Evolutionary conservation across 37 sponge, comb jelly and placozoan species (phyloP).

Genomic region (Bolinopsis microptera): DNA sequence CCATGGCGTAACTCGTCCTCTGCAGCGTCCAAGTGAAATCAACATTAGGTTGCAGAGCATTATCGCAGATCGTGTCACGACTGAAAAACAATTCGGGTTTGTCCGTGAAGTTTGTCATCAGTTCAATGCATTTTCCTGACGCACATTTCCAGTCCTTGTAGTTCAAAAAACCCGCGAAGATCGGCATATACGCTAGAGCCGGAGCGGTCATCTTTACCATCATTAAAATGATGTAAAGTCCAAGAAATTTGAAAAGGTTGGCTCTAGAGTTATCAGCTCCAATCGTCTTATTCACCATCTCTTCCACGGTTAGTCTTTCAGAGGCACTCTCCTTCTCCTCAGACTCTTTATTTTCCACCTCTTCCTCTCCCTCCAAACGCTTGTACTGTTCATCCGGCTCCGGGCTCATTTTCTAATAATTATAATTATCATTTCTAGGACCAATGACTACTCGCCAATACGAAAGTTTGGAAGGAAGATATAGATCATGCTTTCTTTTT

Average conservation of each 20-base stretch:
- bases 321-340: background rate
- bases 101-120: background rate
- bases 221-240: background rate
- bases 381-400: background rate
- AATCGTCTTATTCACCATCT: background rate
- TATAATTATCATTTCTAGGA: no score
- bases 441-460: no score
- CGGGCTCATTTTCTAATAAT: background rate
- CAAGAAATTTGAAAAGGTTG: background rate
- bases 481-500: no score
- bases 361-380: background rate
- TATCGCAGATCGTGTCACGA: background rate
- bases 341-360: background rate
- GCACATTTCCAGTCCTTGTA: slow-evolving; percentile 15
- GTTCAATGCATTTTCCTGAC: background rate
- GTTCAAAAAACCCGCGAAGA: background rate
- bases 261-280: background rate
- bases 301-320: background rate
- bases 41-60: background rate
- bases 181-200: background rate
- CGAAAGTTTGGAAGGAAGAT: no score
- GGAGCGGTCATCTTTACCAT: background rate
- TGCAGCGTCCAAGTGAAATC: background rate
- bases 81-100: background rate
- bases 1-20: slow-evolving; percentile 6